Evolutionary conservation across 2,888 invertebrate genomes (phyloP).

Genomic region (Phrixothrix hirtus): DNA sequence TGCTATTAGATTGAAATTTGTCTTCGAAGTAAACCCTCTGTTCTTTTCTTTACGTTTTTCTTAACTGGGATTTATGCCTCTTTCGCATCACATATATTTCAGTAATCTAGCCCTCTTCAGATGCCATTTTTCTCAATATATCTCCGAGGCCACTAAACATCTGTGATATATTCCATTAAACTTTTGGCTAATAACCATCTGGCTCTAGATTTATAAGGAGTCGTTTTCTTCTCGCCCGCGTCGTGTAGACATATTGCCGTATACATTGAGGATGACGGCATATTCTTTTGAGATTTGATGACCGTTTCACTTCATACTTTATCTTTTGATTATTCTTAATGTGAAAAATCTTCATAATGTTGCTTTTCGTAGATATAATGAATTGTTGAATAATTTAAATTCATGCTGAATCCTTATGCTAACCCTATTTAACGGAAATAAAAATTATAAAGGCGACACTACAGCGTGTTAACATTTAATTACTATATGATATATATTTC

Average conservation of each 20-base stretch:
- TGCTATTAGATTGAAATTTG: slow-evolving; percentile 48
- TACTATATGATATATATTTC: too few species aligned
- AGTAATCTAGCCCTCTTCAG: slow-evolving; percentile 55
- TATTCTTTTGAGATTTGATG: slow-evolving; percentile 30
- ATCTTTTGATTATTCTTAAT: slow-evolving; percentile 20
- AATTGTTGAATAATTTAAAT: slow-evolving; percentile 6
- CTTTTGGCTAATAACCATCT: slow-evolving; percentile 52
- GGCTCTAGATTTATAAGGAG: slow-evolving; percentile 35
- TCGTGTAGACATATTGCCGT: slow-evolving; percentile 25
- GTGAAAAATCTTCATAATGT: slow-evolving; percentile 17
- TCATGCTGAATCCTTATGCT: too few species aligned
- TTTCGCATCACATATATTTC: slow-evolving; percentile 54
- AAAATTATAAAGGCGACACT: too few species aligned
- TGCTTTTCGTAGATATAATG: slow-evolving; percentile 7
- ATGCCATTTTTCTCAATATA: slow-evolving; percentile 57
- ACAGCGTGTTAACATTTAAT: too few species aligned
- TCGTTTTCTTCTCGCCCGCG: slow-evolving; percentile 22
- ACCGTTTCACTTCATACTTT: slow-evolving; percentile 25
- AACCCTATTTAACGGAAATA: too few species aligned
- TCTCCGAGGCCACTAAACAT: slow-evolving; percentile 52
- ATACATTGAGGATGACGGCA: slow-evolving; percentile 28
- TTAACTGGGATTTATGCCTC: slow-evolving; percentile 55
- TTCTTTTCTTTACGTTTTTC: slow-evolving; percentile 39
- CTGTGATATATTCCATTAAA: slow-evolving; percentile 55
- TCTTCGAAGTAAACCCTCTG: slow-evolving; percentile 44